Percentiles rank a stretch among this genome's conserved stretches.
Conservation (phyloP, 2,888 invertebrate species). For the Liodrosophila aerea region DNA sequence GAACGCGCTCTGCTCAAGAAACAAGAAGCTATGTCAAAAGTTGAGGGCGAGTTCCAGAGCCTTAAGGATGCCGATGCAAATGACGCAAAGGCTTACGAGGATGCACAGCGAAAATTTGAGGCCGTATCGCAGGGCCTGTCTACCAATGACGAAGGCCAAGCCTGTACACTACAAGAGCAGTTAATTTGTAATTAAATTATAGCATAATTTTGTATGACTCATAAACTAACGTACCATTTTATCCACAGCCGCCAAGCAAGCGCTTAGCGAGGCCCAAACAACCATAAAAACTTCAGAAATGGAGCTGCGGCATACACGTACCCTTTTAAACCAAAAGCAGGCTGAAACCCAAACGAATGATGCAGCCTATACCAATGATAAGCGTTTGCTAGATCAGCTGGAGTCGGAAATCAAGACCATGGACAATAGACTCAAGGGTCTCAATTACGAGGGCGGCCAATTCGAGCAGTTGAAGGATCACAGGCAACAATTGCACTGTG, state of each 20-base stretch:
- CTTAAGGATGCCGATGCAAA: constrained; percentile 87
- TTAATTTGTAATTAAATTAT: constrained; percentile 86
- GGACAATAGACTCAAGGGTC: constrained; percentile 81
- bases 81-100: constrained; percentile 87
- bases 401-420: constrained; percentile 85
- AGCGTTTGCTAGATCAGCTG: constrained; percentile 84
- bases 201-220: neutral
- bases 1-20: constrained; percentile 85
- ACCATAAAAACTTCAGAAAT: constrained; percentile 90
- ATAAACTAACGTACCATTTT: neutral
- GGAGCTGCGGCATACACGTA: constrained; percentile 87
- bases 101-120: constrained; percentile 91
- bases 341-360: constrained; percentile 87
- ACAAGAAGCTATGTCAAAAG: constrained; percentile 85
- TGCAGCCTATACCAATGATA: constrained; percentile 87
- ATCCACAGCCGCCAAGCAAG: constrained; percentile 87
- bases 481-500: constrained; percentile 83
- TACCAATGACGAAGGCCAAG: constrained; percentile 89
- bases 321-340: constrained; percentile 86
- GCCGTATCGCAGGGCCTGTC: constrained; percentile 92
- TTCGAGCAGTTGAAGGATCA: constrained; percentile 84
- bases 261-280: constrained; percentile 89
- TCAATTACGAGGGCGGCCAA: constrained; percentile 86
- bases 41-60: constrained; percentile 86
- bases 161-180: constrained; percentile 94